Evolutionary conservation across 2,113 vertebrate species (phyloP), one percentile per base, ranked within the genome.

Genomic region (Xiphias gladius): DNA sequence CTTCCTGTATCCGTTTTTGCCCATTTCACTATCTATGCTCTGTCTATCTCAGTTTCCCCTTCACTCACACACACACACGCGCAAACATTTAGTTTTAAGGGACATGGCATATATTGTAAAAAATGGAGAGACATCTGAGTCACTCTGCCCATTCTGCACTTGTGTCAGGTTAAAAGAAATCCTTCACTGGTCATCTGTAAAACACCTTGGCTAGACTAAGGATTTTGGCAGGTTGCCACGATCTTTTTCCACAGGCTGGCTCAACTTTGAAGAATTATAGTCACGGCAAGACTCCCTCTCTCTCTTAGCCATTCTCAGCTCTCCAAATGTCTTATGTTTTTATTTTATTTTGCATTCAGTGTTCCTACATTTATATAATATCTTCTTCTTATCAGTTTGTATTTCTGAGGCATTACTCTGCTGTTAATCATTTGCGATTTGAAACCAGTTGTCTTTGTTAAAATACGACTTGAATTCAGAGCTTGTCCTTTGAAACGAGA

Each of bases 131-230:
- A 30, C 11, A 50, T 76, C 52, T 39, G 50, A 72, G 55, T 72
- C 66, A 20, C 64, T 52, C 14, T 22, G 63, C 77, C 74, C 72
- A 63, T 73, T 84, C 74, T 77, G 73, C 66, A 78, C 26, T 13
- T 58, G 13, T 64, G 63, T 86, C 81, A 85, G 37, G 24, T 78
- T 72, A 55, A 76, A 77, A 85, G 52, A 68, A 73, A 79, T 83
- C 76, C 64, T 74, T 80, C 86, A 73, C 50, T 55, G 22, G 54
- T 55, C 26, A 7, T 55, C 79, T 70, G 79, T 76, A 20, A 87
- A 81, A 78, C 71, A 86, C 78, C 32, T 73, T 30, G 14, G 81
- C 80, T 48, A 37, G 68, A 79, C 70, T 7, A 43, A 70, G 14
- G 65, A 72, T 61, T 78, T 62, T 78, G 80, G 64, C 59, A 73